Percentiles rank a stretch among this genome's conserved stretches.
Conservation (phyloP, 1,140 invertebrate species). For the Tetramorium simillimum region DNA sequence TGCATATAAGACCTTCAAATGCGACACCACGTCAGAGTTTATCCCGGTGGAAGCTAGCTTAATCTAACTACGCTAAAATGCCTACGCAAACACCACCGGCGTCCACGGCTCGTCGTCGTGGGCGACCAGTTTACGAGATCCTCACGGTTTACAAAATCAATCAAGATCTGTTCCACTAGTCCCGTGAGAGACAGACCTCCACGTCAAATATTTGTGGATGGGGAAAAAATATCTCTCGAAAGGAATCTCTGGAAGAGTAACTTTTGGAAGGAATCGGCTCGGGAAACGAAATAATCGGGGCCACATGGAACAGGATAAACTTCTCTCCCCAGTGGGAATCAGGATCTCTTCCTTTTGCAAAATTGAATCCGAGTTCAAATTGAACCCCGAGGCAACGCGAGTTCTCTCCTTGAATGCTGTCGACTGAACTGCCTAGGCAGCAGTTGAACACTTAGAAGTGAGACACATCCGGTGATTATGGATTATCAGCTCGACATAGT, state of each 20-base stretch:
- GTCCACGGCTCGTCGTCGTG: not conserved
- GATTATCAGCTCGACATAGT: slow-evolving; percentile 38
- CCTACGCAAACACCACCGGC: not conserved
- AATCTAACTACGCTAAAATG: slow-evolving; percentile 68
- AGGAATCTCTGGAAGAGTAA: not conserved
- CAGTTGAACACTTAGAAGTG: slow-evolving; percentile 19
- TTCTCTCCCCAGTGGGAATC: not conserved
- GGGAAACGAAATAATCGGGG: not conserved
- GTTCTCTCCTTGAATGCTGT: not conserved
- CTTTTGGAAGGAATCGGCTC: not conserved
- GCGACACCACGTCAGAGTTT: slow-evolving; percentile 79
- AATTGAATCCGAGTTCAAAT: not conserved
- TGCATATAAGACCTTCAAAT: slow-evolving; percentile 82
- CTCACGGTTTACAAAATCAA: slow-evolving; percentile 10
- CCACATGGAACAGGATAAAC: not conserved
- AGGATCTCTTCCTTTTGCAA: not conserved
- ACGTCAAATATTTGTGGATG: not conserved
- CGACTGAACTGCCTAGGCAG: not conserved
- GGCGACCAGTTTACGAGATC: not conserved
- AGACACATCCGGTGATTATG: slow-evolving; percentile 22
- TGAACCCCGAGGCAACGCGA: not conserved
- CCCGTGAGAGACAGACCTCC: not conserved
- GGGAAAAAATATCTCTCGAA: not conserved
- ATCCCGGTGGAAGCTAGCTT: slow-evolving; percentile 74
- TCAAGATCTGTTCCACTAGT: not conserved